These are phyloP conservation scores for Tetrao urogallus DNA, from an alignment of 2,113 vertebrate species.

Conservation along the genomic window DNA sequence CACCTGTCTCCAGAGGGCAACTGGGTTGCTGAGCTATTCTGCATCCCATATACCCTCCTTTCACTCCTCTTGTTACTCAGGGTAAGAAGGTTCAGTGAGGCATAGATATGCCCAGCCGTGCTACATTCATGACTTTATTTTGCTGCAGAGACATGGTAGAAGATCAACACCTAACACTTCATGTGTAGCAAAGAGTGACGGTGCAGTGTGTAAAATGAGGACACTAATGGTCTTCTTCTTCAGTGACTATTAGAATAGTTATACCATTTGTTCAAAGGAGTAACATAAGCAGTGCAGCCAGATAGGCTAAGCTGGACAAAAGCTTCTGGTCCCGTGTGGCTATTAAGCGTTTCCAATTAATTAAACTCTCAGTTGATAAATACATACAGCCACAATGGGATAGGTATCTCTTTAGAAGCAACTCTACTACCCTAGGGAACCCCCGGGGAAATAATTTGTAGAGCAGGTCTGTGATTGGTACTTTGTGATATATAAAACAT, in stretches of 20 bases:
- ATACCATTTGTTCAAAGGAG: not conserved
- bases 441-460: not conserved
- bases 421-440: not conserved
- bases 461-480: not conserved
- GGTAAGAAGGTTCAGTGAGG: not conserved
- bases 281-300: not conserved
- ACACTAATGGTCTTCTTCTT: not conserved
- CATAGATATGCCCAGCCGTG: not conserved
- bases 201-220: not conserved
- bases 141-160: not conserved
- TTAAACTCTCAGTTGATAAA: not conserved
- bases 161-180: not conserved
- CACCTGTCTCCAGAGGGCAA: not conserved
- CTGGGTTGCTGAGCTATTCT: not conserved
- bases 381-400: not conserved
- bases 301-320: not conserved
- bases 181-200: not conserved
- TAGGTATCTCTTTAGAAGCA: constrained; percentile 11
- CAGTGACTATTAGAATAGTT: not conserved
- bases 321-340: not conserved
- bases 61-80: not conserved
- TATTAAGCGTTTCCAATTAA: constrained; percentile 34
- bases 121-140: not conserved
- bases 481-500: not conserved
- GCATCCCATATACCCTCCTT: not conserved